These are phyloP conservation scores for Penaeus vannamei DNA, from an alignment of 1,140 invertebrate species.

Conservation along the genomic window DNA sequence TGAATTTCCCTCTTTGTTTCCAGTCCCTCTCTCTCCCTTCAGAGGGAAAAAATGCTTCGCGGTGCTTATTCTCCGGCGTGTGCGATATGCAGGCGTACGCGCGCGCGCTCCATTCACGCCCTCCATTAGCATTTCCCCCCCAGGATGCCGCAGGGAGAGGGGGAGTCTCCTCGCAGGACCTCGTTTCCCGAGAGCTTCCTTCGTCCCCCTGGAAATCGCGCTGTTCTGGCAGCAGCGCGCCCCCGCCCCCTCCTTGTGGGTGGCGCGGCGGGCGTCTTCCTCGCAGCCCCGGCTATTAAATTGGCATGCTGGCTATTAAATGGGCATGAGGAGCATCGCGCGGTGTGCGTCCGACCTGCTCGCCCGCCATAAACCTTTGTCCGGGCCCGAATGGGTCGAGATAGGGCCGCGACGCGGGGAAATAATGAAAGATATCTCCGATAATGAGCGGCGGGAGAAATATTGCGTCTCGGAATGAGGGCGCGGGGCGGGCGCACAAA, in stretches of 20 bases:
- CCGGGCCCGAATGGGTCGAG: neutral
- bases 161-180: too few relatives aligned
- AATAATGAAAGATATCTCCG: constrained; percentile 22
- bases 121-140: neutral
- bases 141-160: neutral
- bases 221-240: too few relatives aligned
- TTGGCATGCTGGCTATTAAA: constrained; percentile 23
- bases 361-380: neutral
- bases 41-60: too few relatives aligned
- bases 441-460: neutral
- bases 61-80: too few relatives aligned
- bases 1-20: too few relatives aligned
- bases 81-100: too few relatives aligned
- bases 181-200: too few relatives aligned
- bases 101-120: neutral
- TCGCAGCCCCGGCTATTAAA: constrained; percentile 15
- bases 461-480: too few relatives aligned
- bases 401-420: constrained; percentile 9
- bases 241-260: too few relatives aligned
- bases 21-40: too few relatives aligned
- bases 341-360: neutral
- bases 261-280: neutral
- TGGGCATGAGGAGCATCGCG: constrained; percentile 1
- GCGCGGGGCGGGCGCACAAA: too few relatives aligned
- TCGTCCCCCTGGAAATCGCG: too few relatives aligned